These are phyloP conservation scores for Ischnura elegans DNA, from an alignment of 2,888 invertebrate genomes.

Conservation along the genomic window DNA sequence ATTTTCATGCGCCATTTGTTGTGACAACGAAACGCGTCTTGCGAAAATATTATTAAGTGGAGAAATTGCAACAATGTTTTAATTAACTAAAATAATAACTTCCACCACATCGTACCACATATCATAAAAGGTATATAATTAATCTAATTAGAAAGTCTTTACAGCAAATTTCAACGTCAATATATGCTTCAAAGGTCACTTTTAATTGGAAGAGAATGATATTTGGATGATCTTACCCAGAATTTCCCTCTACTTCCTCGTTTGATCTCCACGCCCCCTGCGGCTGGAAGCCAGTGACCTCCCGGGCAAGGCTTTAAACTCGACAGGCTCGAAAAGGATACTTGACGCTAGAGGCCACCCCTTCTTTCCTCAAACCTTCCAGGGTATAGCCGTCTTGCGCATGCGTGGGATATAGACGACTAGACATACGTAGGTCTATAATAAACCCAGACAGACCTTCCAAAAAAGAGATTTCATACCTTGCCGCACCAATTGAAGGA, in stretches of 20 bases:
- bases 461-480: neutral
- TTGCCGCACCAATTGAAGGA: conserved; percentile 16
- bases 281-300: neutral
- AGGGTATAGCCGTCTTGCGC: neutral
- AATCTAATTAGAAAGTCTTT: too few species aligned
- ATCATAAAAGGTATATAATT: too few species aligned
- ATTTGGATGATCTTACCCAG: too few species aligned
- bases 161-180: too few species aligned
- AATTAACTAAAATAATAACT: too few species aligned
- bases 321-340: neutral
- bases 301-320: neutral
- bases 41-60: too few species aligned
- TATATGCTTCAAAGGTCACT: too few species aligned
- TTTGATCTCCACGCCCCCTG: neutral
- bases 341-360: neutral
- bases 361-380: neutral
- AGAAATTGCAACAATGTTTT: too few species aligned
- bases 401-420: neutral
- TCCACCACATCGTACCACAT: too few species aligned
- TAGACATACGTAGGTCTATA: neutral
- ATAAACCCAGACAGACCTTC: conserved; percentile 18
- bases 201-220: too few species aligned
- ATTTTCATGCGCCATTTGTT: too few species aligned
- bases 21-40: too few species aligned
- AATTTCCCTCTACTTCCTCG: neutral